These are phyloP conservation scores for Heliothis virescens DNA, from an alignment of 1,140 invertebrate genomes.

Conservation along the genomic window DNA sequence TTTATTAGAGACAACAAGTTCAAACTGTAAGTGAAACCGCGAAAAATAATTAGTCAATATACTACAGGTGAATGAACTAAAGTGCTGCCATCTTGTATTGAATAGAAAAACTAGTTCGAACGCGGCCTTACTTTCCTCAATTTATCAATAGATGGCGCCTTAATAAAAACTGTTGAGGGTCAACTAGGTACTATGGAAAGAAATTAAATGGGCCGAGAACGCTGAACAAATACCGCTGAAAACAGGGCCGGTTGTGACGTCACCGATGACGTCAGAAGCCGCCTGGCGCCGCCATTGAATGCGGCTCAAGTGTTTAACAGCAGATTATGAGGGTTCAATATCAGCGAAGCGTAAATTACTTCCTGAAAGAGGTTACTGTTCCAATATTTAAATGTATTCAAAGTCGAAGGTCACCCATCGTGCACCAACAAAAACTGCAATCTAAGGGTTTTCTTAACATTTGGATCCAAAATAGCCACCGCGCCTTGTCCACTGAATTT, in stretches of 20 bases:
- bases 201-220: conserved; percentile 1
- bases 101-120: conserved; percentile 26
- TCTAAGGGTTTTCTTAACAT: no score
- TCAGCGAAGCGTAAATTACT: no score
- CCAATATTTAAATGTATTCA: no score
- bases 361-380: no score
- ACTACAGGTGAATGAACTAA: neutral
- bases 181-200: neutral
- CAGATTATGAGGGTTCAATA: neutral
- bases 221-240: conserved; percentile 4
- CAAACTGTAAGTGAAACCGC: no score
- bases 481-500: no score
- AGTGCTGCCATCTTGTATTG: conserved; percentile 12
- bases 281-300: neutral
- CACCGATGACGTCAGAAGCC: neutral
- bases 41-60: no score
- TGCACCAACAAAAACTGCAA: no score
- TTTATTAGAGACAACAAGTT: no score
- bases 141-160: neutral
- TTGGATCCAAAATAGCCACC: no score
- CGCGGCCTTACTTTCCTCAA: neutral
- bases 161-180: neutral
- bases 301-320: neutral
- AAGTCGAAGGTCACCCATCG: no score
- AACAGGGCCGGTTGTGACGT: neutral